Evolutionary conservation across 1,140 invertebrate species (phyloP), one percentile per base, ranked within the genome.

Genomic region (Drosophila serrata): DNA sequence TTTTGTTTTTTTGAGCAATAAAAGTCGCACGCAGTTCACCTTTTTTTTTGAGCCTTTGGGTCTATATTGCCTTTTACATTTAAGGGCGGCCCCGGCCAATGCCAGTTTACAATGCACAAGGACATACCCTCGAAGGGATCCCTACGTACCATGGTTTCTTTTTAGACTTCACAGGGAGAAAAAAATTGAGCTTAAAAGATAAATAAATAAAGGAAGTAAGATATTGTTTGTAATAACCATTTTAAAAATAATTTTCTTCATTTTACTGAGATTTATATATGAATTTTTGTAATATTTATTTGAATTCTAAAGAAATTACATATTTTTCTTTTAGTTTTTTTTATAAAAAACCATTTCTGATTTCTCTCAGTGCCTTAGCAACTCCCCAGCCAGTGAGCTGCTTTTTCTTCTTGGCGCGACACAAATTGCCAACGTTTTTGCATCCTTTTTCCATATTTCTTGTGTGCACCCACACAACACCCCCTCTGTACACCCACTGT

Each of bases 371-470:
- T 53, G 31, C 27, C 8, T 3, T 24, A 13, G 13, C 27, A 12
- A 60, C 31, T 19, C 29, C 33, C n/a, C 29, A 37, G 64, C 51
- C 35, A 60, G 15, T 12, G n/a, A 45, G 39, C 48, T 75, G 29
- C 68, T 57, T 59, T 75, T 75, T 59, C 58, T 62, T 64, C 84
- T 81, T 81, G 75, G 59, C 82, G 85, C 84, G 85, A 88, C 85
- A 90, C 84, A 88, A 88, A 90, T 88, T 88, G 85, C 84, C 84
- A 90, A 90, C 84, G 80, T 80, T 88, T 90, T 90, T 88, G 84
- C 84, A 90, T 88, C 84, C 85, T 84, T 88, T 72, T 88, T 70
- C 84, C 84, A 81, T 88, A 90, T 90, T 87, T 84, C 85, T 79
- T 76, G 51, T 56, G 56, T 61, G 55, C 56, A 37, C 37, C 68